A percentile compares a stretch with the other conserved stretches of the same genome.
phyloP scores from a whole-genome alignment of 2,888 invertebrate species.

The Nymphalis polychloros region DNA sequence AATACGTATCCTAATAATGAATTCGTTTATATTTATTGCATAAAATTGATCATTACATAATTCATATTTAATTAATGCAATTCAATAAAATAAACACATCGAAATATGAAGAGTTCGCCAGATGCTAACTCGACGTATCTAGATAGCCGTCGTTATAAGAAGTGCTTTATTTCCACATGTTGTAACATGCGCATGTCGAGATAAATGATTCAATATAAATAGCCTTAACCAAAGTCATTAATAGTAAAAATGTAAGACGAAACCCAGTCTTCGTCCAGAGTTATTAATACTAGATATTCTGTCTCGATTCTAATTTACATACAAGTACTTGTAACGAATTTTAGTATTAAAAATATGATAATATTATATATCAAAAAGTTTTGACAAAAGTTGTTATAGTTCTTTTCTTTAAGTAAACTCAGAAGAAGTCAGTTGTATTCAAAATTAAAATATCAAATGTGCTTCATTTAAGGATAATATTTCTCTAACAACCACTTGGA shows the following conservation, averaged over 20 bases:
- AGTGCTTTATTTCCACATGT: slow-evolving; percentile 31
- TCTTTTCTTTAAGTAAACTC: too few species aligned
- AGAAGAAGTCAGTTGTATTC: too few species aligned
- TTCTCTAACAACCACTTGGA: too few species aligned
- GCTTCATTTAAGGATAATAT: too few species aligned
- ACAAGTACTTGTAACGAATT: too few species aligned
- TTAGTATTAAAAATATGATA: too few species aligned
- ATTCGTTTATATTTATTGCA: slow-evolving; percentile 5
- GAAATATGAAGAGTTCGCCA: slow-evolving; percentile 19
- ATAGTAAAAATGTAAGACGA: neutral
- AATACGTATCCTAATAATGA: neutral
- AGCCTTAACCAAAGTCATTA: neutral
- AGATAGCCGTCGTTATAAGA: slow-evolving; percentile 29
- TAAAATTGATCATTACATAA: slow-evolving; percentile 4
- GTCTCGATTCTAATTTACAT: too few species aligned
- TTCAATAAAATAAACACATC: slow-evolving; percentile 4
- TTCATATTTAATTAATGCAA: slow-evolving; percentile 2
- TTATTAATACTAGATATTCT: neutral
- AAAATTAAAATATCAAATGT: too few species aligned
- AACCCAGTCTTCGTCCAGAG: too few species aligned
- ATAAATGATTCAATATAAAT: neutral
- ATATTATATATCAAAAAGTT: too few species aligned
- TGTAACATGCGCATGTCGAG: slow-evolving; percentile 5
- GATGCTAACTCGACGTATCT: slow-evolving; percentile 27
- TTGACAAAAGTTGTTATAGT: too few species aligned